Conservation (phyloP, 1,140 invertebrate genomes). For the Drusus annulatus region DNA sequence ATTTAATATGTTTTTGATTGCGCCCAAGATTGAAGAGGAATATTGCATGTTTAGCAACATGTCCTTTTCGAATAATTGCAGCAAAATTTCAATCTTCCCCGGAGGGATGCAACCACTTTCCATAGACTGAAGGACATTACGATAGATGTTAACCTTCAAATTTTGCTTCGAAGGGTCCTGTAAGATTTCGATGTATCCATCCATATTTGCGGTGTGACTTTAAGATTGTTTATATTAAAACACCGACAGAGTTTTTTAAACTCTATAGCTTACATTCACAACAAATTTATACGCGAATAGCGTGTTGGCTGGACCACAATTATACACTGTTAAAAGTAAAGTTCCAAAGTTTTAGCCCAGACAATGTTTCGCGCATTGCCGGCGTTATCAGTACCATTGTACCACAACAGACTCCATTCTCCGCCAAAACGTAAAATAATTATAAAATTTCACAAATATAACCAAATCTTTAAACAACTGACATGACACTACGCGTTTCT, state of each 20-base stretch:
- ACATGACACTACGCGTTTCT: constrained; percentile 6
- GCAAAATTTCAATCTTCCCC: constrained; percentile 1
- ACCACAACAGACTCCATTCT: neutral
- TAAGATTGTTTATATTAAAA: neutral
- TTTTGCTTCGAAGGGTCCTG: constrained; percentile 12
- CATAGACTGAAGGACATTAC: constrained; percentile 60
- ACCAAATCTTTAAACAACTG: neutral
- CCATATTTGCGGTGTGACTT: constrained; percentile 3
- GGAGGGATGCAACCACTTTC: constrained; percentile 55
- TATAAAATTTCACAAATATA: neutral
- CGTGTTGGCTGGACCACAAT: neutral
- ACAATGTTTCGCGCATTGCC: too few relatives aligned
- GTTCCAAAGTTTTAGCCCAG: too few relatives aligned
- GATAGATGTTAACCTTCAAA: constrained; percentile 57
- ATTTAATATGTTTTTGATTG: constrained; percentile 61
- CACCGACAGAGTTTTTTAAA: neutral
- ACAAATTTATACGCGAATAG: neutral
- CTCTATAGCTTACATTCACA: neutral
- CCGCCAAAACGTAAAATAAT: neutral
- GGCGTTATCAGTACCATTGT: neutral
- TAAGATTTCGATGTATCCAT: constrained; percentile 19
- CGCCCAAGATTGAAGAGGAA: constrained; percentile 59
- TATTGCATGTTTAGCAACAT: constrained; percentile 61
- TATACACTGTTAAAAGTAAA: neutral
- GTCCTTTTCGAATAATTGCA: constrained; percentile 61